Conservation (phyloP, 2,113 vertebrate genomes). For the Baryphthengus martii region DNA sequence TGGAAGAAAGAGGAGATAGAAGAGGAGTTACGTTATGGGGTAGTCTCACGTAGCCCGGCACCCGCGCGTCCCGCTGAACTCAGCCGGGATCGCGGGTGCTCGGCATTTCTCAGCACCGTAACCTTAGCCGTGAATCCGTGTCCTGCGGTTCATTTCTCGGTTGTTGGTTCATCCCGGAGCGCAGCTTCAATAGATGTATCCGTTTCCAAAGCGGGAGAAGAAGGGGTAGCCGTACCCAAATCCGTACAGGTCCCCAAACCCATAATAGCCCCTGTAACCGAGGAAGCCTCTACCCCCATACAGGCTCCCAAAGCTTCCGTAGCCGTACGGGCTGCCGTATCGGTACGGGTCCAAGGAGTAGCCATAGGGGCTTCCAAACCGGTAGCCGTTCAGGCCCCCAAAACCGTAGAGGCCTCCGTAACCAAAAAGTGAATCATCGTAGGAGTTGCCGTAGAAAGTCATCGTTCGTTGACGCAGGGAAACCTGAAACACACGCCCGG, state of each 20-base stretch:
- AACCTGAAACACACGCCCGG: background rate
- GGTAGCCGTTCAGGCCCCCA: background rate
- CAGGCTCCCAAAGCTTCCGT: background rate
- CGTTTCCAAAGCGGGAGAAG: background rate
- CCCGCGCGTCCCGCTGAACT: background rate
- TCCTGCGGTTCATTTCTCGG: background rate
- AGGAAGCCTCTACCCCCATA: background rate
- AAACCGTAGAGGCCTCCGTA: background rate
- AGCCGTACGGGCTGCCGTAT: background rate
- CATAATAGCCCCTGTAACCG: background rate
- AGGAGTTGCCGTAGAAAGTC: background rate
- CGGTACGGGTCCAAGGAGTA: background rate
- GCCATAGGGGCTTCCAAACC: background rate
- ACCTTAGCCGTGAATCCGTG: accelerated
- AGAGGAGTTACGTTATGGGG: background rate
- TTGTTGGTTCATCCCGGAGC: background rate
- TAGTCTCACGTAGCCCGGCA: background rate
- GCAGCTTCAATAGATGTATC: background rate
- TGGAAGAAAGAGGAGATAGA: background rate
- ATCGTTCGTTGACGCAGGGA: background rate
- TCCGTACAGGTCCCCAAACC: background rate
- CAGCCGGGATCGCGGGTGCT: accelerated
- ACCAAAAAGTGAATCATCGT: accelerated
- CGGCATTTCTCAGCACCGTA: accelerated
- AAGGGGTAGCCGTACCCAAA: background rate